Conservation (phyloP, 1,140 invertebrate genomes). For the Heliconius himera region DNA sequence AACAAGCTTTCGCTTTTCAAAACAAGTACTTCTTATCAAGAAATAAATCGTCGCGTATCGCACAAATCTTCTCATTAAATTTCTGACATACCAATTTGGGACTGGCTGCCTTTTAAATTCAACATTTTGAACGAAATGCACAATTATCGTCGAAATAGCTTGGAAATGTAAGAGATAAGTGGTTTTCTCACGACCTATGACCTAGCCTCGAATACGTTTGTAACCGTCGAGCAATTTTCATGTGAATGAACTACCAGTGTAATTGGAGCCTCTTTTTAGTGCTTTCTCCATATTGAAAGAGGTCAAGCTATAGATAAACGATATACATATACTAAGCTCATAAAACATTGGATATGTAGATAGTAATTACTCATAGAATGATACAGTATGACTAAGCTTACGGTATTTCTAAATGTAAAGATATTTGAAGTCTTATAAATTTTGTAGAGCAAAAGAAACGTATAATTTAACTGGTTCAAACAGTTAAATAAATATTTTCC, state of each 20-base stretch:
- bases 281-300: slow-evolving; percentile 16
- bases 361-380: slow-evolving; percentile 65
- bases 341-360: slow-evolving; percentile 40
- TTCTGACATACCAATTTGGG: slow-evolving; percentile 25
- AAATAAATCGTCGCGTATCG: slow-evolving; percentile 16
- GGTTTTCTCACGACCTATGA: slow-evolving; percentile 69
- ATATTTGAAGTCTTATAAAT: background rate
- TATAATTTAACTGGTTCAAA: no score
- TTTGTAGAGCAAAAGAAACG: background rate
- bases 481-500: no score
- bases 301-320: slow-evolving; percentile 5
- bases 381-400: slow-evolving; percentile 64
- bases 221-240: slow-evolving; percentile 69
- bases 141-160: slow-evolving; percentile 37
- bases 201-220: slow-evolving; percentile 62
- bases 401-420: slow-evolving; percentile 45
- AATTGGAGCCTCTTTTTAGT: slow-evolving; percentile 39
- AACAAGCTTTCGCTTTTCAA: background rate
- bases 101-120: slow-evolving; percentile 17
- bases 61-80: slow-evolving; percentile 13
- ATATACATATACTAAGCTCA: slow-evolving; percentile 38
- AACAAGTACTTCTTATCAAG: slow-evolving; percentile 7
- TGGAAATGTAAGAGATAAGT: slow-evolving; percentile 33
- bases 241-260: slow-evolving; percentile 50
- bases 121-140: slow-evolving; percentile 26